Conservation (phyloP, 1,140 invertebrate species). For the Diachasma alloeum region DNA sequence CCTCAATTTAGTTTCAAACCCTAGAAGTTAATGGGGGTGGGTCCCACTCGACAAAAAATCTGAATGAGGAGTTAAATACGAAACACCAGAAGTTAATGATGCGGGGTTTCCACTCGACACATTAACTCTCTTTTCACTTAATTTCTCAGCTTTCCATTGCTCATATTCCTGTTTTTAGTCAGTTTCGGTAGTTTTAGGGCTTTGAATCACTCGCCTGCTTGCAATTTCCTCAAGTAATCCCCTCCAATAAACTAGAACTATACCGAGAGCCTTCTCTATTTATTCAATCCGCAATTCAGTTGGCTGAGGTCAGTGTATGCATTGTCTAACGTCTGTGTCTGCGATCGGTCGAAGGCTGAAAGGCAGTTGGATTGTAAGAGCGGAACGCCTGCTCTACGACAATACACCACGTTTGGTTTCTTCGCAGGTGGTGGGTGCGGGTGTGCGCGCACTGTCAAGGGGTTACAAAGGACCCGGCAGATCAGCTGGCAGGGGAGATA, state of each 20-base stretch:
- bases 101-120: not conserved
- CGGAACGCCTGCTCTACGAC: not conserved
- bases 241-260: not conserved
- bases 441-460: constrained; percentile 20
- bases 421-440: constrained; percentile 28
- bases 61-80: not conserved
- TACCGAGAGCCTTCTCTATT: not conserved
- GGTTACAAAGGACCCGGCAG: constrained; percentile 21
- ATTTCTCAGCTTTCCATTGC: not conserved
- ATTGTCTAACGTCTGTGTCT: not conserved
- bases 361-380: not conserved
- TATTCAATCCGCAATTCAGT: not conserved
- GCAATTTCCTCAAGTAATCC: not conserved
- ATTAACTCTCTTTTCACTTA: not conserved
- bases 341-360: not conserved
- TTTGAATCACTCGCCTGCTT: no score
- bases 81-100: not conserved
- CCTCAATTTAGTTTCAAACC: constrained; percentile 49
- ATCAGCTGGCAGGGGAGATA: constrained; percentile 26
- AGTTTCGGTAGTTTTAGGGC: no score
- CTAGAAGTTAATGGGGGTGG: constrained; percentile 42
- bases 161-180: no score
- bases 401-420: constrained; percentile 8
- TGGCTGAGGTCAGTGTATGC: not conserved
- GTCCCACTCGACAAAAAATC: not conserved